Base-by-base conservation (phyloP, 2,113 vertebrate genomes). In the Mastomys coucha region DNA sequence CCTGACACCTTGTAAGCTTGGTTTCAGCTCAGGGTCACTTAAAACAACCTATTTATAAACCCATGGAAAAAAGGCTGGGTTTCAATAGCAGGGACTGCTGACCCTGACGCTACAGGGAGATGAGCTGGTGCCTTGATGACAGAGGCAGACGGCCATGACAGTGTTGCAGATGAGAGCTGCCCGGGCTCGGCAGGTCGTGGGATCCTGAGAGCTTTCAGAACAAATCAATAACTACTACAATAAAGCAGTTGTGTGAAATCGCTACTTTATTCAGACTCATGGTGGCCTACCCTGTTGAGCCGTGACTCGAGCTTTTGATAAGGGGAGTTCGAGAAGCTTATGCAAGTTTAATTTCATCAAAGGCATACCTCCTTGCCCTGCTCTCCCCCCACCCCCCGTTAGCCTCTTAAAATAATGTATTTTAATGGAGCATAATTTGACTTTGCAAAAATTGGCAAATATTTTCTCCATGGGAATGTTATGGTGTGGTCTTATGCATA, bases 1-100 rank as follows among this genome's bases (percentile, higher is more conserved):
- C 84, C 96, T 97, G 96, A 97, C 97, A 97, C 95, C 96, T 97
- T 97, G 95, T 93, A 94, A 97, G 96, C 96, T 89, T 97, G 92
- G 96, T 97, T 97, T 96, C 95, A 92, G 89, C 87, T 96, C 97
- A 96, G 96, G 97, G 96, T 97, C 97, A 97, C 91, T 95, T 97
- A 97, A 98, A 97, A 97, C 97, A 97, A 91, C 97, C 95, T 98
- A 97, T 97, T 97, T 98, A 98, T 98, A 98, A 98, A 97, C 95
- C 85, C 78, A 20, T 28, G 56, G 95, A 80, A 88, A 82, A 92
- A 95, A 94, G 92, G 95, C 95, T 65, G 67, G 92, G 95, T 92
- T 97, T 97, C 96, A 91, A 89, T 96, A 96, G 97, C 96, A 82
- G 75, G 87, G 91, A 92, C 96, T 90, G 31, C 84, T 96, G 97